Conservation (phyloP, 2,888 invertebrate genomes). For the Glomeris marginata region DNA sequence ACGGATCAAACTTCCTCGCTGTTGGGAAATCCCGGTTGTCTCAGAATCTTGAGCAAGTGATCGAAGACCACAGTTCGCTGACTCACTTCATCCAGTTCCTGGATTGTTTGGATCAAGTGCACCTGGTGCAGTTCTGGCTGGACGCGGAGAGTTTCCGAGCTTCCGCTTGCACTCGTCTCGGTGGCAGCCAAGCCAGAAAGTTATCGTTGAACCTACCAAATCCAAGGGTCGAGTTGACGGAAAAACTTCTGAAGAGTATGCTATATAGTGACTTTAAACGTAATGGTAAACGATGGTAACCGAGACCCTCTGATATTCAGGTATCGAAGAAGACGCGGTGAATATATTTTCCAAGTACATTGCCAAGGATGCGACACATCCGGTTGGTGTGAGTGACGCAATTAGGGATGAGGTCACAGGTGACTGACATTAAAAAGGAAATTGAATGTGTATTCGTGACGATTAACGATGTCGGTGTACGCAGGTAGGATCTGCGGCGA, state of each 20-base stretch:
- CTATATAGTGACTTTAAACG: background rate
- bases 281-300: background rate
- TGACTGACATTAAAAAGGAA: slow-evolving; percentile 15
- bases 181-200: background rate
- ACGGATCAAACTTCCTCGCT: too few species aligned
- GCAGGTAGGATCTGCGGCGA: slow-evolving; percentile 51
- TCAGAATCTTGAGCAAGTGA: slow-evolving; percentile 55
- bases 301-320: slow-evolving; percentile 21
- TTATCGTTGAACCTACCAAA: background rate
- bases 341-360: slow-evolving; percentile 62
- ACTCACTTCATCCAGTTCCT: slow-evolving; percentile 74
- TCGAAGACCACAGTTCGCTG: slow-evolving; percentile 61
- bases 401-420: slow-evolving; percentile 31
- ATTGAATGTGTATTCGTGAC: background rate
- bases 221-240: background rate
- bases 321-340: slow-evolving; percentile 40
- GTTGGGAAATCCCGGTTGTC: slow-evolving; percentile 38
- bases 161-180: slow-evolving; percentile 4
- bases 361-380: slow-evolving; percentile 46
- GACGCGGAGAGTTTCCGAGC: slow-evolving; percentile 34
- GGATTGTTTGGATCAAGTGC: slow-evolving; percentile 49
- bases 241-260: background rate
- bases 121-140: slow-evolving; percentile 35
- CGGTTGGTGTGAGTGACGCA: slow-evolving; percentile 29
- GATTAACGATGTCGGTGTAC: slow-evolving; percentile 28